Conservation (phyloP, 2,113 vertebrate genomes). For the Zosterops lateralis region DNA sequence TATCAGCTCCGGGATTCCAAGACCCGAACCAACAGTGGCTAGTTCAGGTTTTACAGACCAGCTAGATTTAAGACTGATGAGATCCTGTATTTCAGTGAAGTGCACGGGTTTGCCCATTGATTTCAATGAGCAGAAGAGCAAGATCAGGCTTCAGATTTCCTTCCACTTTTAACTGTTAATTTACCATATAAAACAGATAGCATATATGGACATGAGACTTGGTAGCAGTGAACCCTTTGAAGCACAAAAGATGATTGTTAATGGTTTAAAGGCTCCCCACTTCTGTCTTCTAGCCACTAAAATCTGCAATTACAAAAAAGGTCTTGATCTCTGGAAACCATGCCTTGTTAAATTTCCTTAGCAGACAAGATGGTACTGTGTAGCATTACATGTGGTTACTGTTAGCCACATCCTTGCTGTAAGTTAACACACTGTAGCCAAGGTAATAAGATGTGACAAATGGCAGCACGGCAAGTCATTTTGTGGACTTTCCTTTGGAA, state of each 20-base stretch:
- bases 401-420: slow-evolving; percentile 76
- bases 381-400: slow-evolving; percentile 73
- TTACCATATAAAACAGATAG: background rate
- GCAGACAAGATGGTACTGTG: slow-evolving; percentile 51
- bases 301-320: slow-evolving; percentile 61
- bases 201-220: background rate
- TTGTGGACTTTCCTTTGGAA: slow-evolving; percentile 44
- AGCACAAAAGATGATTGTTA: background rate
- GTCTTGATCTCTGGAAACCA: slow-evolving; percentile 70
- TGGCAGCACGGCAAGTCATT: slow-evolving; percentile 54
- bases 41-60: background rate
- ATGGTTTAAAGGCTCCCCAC: background rate
- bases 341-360: slow-evolving; percentile 74
- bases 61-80: background rate
- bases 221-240: slow-evolving; percentile 32
- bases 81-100: background rate
- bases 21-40: background rate
- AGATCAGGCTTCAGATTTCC: background rate
- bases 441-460: slow-evolving; percentile 75
- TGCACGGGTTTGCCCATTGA: background rate
- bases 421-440: slow-evolving; percentile 64
- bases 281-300: slow-evolving; percentile 19
- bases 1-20: background rate
- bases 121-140: background rate
- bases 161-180: slow-evolving; percentile 7